Conservation (phyloP, 2,888 invertebrate genomes). For the Latrodectus hesperus region DNA sequence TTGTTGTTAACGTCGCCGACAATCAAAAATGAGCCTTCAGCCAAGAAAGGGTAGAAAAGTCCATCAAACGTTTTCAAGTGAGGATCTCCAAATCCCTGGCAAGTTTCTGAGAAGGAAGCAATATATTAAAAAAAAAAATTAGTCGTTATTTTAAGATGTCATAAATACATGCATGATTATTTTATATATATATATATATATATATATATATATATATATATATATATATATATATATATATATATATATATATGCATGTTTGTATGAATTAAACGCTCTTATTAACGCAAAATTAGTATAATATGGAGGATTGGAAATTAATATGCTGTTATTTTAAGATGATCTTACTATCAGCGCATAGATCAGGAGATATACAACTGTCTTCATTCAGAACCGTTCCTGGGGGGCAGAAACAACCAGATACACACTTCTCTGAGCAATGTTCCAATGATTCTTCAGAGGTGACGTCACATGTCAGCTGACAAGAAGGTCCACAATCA, state of each 20-base stretch:
- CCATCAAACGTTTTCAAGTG: slow-evolving; percentile 90
- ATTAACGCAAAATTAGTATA: no score
- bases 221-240: neutral
- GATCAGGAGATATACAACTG: slow-evolving; percentile 82
- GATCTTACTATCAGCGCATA: slow-evolving; percentile 84
- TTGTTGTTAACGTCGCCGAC: slow-evolving; percentile 49
- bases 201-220: neutral
- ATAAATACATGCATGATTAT: neutral
- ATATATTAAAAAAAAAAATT: neutral
- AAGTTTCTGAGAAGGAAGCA: slow-evolving; percentile 77
- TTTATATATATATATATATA: neutral
- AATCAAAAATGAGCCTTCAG: slow-evolving; percentile 73
- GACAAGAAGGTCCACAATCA: slow-evolving; percentile 81
- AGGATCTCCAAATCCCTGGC: slow-evolving; percentile 85
- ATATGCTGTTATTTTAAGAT: neutral
- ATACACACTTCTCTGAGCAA: slow-evolving; percentile 79
- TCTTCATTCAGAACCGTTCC: slow-evolving; percentile 81
- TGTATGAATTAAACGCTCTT: neutral
- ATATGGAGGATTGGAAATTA: no score
- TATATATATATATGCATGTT: neutral
- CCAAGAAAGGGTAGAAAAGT: slow-evolving; percentile 85
- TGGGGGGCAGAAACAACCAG: slow-evolving; percentile 89
- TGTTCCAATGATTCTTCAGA: slow-evolving; percentile 81
- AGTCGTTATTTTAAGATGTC: neutral
- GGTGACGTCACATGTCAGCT: slow-evolving; percentile 83